Evolutionary conservation across 2,113 vertebrate species (phyloP), one percentile per base, ranked within the genome.

Genomic region (Agapornis roseicollis): DNA sequence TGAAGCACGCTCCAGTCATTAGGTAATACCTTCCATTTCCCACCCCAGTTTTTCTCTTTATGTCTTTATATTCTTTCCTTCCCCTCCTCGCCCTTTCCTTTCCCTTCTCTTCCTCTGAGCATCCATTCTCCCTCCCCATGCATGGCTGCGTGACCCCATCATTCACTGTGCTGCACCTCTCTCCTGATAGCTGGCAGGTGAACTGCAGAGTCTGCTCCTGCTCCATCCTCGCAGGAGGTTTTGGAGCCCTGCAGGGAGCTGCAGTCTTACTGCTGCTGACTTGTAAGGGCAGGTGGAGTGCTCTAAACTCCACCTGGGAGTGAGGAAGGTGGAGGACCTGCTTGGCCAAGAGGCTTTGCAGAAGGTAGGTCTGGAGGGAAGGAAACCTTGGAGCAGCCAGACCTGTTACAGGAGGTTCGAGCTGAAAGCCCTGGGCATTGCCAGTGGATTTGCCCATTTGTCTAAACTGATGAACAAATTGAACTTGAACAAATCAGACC

Each of bases 191-290:
- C 52, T 74, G 73, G 35, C 56, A 80, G 24, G 55, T 63, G 42
- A 87, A 17, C 60, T 31, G 23, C 41, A 6, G 72, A 92, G 39
- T 18, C 23, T 85, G n/a, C 35, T 84, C 60, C 85, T 81, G 60
- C 68, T 80, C 69, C 92, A 63, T 72, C 77, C 86, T 89, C 0
- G 0, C 69, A 78, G 64, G 58, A 92, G 72, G 37, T 64, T 95
- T 89, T 42, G 90, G 64, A 92, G 77, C 88, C 79, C 90, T 78
- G 72, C 72, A 92, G 91, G 86, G 88, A 91, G 65, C 70, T 94
- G 83, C 42, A 71, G 27, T 22, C 70, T 70, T 53, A 9, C 2
- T 90, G 86, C 85, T 86, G 0, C 41, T 90, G 76, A 47, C 86
- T 65, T 93, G 84, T 33, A 49, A 55, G 77, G 86, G 69, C 86